Conservation (phyloP, 2,888 invertebrate genomes). For the Macaria notata region DNA sequence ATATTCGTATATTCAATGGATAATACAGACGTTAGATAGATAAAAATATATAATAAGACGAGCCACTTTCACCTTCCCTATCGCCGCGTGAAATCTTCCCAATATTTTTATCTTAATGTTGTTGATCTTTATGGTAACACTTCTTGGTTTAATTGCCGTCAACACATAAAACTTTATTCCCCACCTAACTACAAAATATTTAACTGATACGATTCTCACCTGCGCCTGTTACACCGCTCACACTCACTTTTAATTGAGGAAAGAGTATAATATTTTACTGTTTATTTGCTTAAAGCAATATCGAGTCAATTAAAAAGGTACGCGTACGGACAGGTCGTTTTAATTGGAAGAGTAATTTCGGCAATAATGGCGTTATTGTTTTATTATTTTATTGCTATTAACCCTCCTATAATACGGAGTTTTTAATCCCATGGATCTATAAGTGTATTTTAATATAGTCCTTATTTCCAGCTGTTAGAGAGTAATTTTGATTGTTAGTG, state of each 20-base stretch:
- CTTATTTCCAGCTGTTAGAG: conserved; percentile 22
- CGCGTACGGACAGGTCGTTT: conserved; percentile 28
- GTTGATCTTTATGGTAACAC: conserved; percentile 20
- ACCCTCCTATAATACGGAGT: conserved; percentile 21
- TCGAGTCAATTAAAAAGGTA: conserved; percentile 34
- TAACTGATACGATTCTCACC: conserved; percentile 32
- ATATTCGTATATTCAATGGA: too few species aligned
- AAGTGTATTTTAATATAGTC: conserved; percentile 4
- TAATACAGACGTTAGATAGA: too few species aligned
- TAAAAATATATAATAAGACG: too few species aligned
- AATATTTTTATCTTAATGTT: conserved; percentile 8
- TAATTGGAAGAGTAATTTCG: conserved; percentile 36
- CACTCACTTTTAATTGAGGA: conserved; percentile 35
- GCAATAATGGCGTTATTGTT: conserved; percentile 41
- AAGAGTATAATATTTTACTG: conserved; percentile 32
- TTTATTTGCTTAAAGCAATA: conserved; percentile 36
- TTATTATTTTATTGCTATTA: conserved; percentile 43
- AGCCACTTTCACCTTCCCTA: not conserved
- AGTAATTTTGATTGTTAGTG: conserved; percentile 30
- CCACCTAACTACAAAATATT: conserved; percentile 27
- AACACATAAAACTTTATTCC: conserved; percentile 25
- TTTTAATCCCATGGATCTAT: conserved; percentile 23
- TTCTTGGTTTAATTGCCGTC: conserved; percentile 23
- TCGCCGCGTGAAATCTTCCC: conserved; percentile 7
- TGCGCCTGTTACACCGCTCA: conserved; percentile 30